A percentile compares a stretch with the other conserved stretches of the same genome.
Conservation (phyloP, 2,113 vertebrate species). For the Tetrax tetrax region DNA sequence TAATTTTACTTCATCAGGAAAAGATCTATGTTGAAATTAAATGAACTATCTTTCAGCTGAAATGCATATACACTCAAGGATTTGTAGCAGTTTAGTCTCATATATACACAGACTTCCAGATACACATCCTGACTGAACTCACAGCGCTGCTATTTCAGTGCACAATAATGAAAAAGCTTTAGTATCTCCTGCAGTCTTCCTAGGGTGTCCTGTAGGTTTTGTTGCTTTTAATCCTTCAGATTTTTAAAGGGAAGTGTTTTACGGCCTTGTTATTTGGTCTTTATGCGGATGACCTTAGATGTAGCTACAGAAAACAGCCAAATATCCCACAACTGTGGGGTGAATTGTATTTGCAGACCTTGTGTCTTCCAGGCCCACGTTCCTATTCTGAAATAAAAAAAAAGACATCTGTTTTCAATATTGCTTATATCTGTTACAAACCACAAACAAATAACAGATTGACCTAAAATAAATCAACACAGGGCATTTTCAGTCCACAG, state of each 20-base stretch:
- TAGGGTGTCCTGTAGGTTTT: background rate
- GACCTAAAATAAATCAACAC: background rate
- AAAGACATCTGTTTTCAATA: background rate
- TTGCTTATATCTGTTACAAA: background rate
- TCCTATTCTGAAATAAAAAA: background rate
- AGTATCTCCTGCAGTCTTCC: background rate
- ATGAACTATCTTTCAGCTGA: background rate
- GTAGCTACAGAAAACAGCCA: background rate
- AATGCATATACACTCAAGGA: background rate
- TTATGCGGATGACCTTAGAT: background rate
- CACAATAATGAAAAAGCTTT: background rate
- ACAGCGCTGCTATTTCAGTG: rapidly evolving
- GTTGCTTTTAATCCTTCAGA: background rate
- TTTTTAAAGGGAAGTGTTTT: background rate
- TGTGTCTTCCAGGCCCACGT: background rate
- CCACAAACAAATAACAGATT: background rate
- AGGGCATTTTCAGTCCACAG: background rate
- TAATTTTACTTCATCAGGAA: background rate
- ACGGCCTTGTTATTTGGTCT: background rate
- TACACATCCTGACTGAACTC: background rate
- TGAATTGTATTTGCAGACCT: background rate
- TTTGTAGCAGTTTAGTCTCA: background rate
- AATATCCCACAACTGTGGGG: background rate
- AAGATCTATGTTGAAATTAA: background rate
- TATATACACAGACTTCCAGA: background rate